Base-by-base conservation (phyloP, 2,888 invertebrate species). In the Tolmerus cingulatus region DNA sequence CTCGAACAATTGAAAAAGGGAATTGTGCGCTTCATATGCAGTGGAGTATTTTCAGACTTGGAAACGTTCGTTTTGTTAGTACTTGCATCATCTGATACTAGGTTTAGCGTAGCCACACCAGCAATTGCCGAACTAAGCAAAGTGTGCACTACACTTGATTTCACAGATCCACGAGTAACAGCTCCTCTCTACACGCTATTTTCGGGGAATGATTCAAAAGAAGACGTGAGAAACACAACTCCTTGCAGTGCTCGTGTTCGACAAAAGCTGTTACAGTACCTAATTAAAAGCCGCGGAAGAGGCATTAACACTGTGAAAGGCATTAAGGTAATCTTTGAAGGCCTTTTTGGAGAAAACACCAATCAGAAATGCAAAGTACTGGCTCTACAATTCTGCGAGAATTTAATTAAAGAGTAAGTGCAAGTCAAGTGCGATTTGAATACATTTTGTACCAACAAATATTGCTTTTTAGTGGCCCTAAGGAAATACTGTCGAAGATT, bases 251-350 rank as follows among this genome's bases (percentile, higher is more conserved):
- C 97, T 0, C 94, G 97, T 89, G 96, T 98, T 82, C 95, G 97
- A 46, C 94, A 98, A 88, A 98, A 98, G 92, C 92, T 98, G 51
- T 94, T 98, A 89, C 96, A 97, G 88, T 96, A 97, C 93, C 93
- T 98, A 86, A 95, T 97, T 89, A 95, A 95, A 90, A 95, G 96
- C 5, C 95, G 95, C 0, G 95, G 95, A 74, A 93, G 94, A 14
- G 96, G 95, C 2, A 95, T 96, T 87, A 94, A 96, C 91, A 95
- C 96, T 88, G 97, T 97, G 8, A 95, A 96, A 86, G 96, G 96
- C 89, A 96, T 98, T 87, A 97, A 97, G 95, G 96, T 97, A 57
- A 95, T 98, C 86, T 98, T 98, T 92, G 97, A 98, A 90, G 96
- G 97, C 3, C 93, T 98, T 14, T 97, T 96, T 92, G 97, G 97